Conservation (phyloP, 2,113 vertebrate species). For the Vidua macroura region DNA sequence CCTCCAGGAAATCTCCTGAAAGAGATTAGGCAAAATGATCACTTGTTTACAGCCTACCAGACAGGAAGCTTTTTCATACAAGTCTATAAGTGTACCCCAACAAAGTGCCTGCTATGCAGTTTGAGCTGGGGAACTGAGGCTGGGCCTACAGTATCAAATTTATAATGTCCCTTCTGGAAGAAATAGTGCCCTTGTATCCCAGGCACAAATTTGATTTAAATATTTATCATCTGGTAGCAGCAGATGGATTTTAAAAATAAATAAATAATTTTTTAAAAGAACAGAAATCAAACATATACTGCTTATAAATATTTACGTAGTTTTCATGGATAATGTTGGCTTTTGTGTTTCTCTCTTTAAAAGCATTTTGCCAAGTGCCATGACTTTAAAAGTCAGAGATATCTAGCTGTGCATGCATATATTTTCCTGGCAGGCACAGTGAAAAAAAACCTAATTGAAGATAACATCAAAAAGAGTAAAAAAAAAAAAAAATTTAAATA, state of each 20-base stretch:
- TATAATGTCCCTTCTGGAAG: background rate
- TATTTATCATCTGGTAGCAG: constrained; percentile 41
- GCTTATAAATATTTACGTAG: constrained; percentile 45
- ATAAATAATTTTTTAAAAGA: background rate
- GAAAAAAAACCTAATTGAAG: constrained; percentile 12
- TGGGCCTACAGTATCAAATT: background rate
- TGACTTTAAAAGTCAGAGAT: constrained; percentile 36
- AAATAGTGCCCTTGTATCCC: background rate
- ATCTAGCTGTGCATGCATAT: constrained; percentile 38
- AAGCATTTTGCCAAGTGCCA: constrained; percentile 37
- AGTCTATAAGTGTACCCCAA: background rate
- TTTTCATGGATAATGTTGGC: constrained; percentile 21
- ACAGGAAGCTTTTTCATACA: background rate
- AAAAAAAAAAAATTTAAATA: background rate
- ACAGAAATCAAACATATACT: constrained; percentile 24
- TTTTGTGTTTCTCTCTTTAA: constrained; percentile 43
- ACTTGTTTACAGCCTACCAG: background rate
- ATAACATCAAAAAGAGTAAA: background rate
- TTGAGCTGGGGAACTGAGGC: background rate
- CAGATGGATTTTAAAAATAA: constrained; percentile 30
- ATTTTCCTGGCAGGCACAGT: constrained; percentile 45
- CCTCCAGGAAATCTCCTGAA: background rate
- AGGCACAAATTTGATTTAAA: constrained; percentile 31
- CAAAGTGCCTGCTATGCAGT: background rate
- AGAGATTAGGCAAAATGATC: background rate